Evolutionary conservation across 2,888 invertebrate genomes (phyloP).

Genomic region (Trimorus sp.): DNA sequence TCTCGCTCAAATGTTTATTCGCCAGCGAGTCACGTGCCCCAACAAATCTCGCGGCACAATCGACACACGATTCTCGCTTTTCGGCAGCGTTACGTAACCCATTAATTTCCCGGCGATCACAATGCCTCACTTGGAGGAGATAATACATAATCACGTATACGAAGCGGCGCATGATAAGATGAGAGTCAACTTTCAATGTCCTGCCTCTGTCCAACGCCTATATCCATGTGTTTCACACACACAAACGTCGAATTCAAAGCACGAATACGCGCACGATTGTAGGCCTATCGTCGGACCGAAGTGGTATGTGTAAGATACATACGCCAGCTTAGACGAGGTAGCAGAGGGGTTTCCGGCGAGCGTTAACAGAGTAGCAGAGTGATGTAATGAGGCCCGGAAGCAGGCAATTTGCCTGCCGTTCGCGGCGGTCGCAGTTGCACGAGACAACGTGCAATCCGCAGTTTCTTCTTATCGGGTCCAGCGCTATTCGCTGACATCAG

Average conservation of each 20-base stretch:
- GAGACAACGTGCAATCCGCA: conserved; percentile 79
- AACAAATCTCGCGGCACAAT: background rate
- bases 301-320: conserved; percentile 72
- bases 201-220: conserved; percentile 19
- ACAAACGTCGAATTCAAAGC: conserved; percentile 49
- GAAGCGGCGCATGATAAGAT: conserved; percentile 60
- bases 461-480: conserved; percentile 74
- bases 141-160: conserved; percentile 54
- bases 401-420: conserved; percentile 80
- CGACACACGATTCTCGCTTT: conserved; percentile 15
- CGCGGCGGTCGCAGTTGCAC: conserved; percentile 80
- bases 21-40: too few relatives aligned
- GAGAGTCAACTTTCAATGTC: conserved; percentile 64
- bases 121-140: conserved; percentile 38
- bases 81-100: conserved; percentile 31
- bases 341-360: conserved; percentile 81
- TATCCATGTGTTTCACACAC: conserved; percentile 19
- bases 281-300: conserved; percentile 72
- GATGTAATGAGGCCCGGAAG: conserved; percentile 82
- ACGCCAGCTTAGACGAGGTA: conserved; percentile 78
- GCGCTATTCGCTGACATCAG: conserved; percentile 66
- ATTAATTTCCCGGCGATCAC: conserved; percentile 39
- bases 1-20: background rate
- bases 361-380: conserved; percentile 82
- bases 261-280: conserved; percentile 63